Evolutionary conservation across 1,140 invertebrate genomes (phyloP).

Genomic region (Wasmannia auropunctata): DNA sequence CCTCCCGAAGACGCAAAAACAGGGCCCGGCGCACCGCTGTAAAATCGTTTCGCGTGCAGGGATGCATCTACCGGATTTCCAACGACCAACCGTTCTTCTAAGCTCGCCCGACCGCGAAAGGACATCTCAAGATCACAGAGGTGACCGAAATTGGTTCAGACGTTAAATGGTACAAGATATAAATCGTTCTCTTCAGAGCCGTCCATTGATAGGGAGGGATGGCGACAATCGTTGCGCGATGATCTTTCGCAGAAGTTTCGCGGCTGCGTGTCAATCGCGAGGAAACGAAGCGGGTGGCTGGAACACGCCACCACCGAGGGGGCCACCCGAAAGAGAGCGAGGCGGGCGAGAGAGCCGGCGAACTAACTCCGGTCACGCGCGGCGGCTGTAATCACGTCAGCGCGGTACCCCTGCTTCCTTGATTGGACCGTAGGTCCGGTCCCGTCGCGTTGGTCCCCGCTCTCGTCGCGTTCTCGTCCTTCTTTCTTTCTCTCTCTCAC

Average conservation of each 20-base stretch:
- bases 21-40: conserved; percentile 74
- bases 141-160: background rate
- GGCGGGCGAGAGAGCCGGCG: conserved; percentile 65
- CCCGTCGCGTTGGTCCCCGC: conserved; percentile 65
- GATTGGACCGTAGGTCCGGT: conserved; percentile 78
- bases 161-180: background rate
- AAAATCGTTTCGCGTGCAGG: conserved; percentile 75
- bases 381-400: conserved; percentile 82
- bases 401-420: conserved; percentile 75
- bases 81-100: background rate
- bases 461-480: conserved; percentile 31
- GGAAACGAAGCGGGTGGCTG: conserved; percentile 58
- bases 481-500: conserved; percentile 26
- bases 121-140: background rate
- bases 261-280: background rate
- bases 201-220: background rate
- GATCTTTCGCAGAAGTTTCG: background rate
- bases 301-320: conserved; percentile 19
- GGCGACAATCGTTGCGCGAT: background rate
- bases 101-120: background rate
- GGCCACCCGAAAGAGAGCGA: conserved; percentile 61
- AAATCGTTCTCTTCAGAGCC: background rate
- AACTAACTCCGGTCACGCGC: conserved; percentile 82
- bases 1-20: conserved; percentile 73
- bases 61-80: conserved; percentile 69